phyloP scores from a whole-genome alignment of 2,797 vertebrate species.

The Trematomus bernacchii region DNA sequence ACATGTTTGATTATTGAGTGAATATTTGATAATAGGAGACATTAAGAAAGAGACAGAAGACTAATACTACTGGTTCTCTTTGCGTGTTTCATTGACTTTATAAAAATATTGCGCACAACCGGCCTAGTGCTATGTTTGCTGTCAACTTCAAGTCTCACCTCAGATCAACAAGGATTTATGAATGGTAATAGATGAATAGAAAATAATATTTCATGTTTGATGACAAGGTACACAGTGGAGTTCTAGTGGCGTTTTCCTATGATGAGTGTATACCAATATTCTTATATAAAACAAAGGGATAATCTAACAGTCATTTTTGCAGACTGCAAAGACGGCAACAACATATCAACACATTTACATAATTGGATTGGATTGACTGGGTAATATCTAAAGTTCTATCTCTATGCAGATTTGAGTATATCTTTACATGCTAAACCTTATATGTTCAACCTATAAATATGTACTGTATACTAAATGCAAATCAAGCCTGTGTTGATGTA shows the following conservation, averaged over 20 bases:
- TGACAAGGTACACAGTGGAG: too few relatives aligned
- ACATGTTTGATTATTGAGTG: slow-evolving; percentile 28
- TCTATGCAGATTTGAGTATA: not conserved
- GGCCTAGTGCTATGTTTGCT: not conserved
- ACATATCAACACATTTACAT: not conserved
- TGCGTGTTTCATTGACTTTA: not conserved
- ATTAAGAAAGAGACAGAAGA: slow-evolving; percentile 1
- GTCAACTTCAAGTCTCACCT: slow-evolving; percentile 1
- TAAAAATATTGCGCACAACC: not conserved
- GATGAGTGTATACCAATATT: not conserved
- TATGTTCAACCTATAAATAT: not conserved
- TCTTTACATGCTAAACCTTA: not conserved
- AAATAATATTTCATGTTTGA: too few relatives aligned
- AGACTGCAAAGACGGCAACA: slow-evolving; percentile 24
- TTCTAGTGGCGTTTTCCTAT: not conserved
- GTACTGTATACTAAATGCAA: not conserved
- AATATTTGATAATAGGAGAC: slow-evolving; percentile 7
- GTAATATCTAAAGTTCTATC: not conserved
- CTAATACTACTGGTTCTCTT: not conserved
- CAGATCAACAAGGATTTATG: not conserved
- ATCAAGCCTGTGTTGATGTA: not conserved
- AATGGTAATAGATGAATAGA: not conserved
- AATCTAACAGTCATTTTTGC: slow-evolving; percentile 14
- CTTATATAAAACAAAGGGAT: slow-evolving; percentile 6
- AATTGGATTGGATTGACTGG: not conserved